phyloP scores from a whole-genome alignment of 2,888 invertebrate genomes.

The Imbricaverruca yamaguchii region DNA sequence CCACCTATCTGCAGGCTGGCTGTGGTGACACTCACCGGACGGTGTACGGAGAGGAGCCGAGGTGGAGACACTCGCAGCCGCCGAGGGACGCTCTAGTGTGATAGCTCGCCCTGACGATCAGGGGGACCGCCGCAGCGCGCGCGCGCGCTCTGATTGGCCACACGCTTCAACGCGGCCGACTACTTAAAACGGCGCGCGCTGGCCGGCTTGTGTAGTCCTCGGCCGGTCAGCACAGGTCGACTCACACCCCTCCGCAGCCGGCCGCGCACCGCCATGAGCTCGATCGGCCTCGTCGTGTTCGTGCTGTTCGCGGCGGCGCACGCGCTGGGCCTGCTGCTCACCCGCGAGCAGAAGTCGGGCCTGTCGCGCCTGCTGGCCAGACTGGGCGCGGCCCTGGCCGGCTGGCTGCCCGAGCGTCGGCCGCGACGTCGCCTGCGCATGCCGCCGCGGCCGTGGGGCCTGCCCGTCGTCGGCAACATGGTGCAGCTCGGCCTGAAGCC shows the following conservation, averaged over 20 bases:
- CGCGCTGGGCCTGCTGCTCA: background rate
- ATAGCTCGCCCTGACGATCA: background rate
- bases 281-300: background rate
- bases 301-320: background rate
- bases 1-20: no score
- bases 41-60: background rate
- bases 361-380: background rate
- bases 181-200: constrained; percentile 20
- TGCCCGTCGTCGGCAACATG: constrained; percentile 33
- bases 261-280: background rate
- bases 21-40: background rate
- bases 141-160: constrained; percentile 1
- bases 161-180: background rate
- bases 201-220: background rate
- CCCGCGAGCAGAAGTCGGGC: background rate
- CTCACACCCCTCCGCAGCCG: background rate
- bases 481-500: constrained; percentile 31
- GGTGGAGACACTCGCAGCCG: background rate
- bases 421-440: background rate
- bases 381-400: background rate
- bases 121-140: background rate
- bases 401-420: background rate
- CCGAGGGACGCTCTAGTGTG: background rate
- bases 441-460: constrained; percentile 32
- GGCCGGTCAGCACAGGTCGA: background rate